Evolutionary conservation across 2,888 invertebrate genomes (phyloP).

Genomic region (Poecilobothrus nobilitatus): DNA sequence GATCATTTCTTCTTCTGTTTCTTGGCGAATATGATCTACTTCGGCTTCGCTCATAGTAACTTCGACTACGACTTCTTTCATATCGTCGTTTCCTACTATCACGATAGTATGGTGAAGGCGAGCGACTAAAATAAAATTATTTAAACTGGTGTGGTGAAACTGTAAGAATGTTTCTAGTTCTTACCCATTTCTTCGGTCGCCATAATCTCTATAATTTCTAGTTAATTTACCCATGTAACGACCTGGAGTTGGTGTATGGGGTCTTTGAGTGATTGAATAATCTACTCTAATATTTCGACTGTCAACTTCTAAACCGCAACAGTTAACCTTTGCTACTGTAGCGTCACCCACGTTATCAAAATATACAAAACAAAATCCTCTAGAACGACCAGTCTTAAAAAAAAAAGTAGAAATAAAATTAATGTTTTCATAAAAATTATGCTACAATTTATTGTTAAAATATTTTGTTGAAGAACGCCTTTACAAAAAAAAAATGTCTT

Average conservation of each 20-base stretch:
- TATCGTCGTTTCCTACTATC: slow-evolving; percentile 28
- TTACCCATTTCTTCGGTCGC: slow-evolving; percentile 28
- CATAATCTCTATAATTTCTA: slow-evolving; percentile 25
- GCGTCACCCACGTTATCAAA: slow-evolving; percentile 82
- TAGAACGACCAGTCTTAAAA: slow-evolving; percentile 75
- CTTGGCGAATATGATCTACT: slow-evolving; percentile 34
- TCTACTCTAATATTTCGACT: slow-evolving; percentile 89
- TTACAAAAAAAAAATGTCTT: slow-evolving; percentile 17
- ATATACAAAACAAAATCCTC: slow-evolving; percentile 96
- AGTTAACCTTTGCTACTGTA: slow-evolving; percentile 85
- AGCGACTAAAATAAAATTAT: slow-evolving; percentile 20
- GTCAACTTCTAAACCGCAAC: slow-evolving; percentile 90
- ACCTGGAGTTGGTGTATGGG: slow-evolving; percentile 95
- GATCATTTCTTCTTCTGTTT: slow-evolving; percentile 19
- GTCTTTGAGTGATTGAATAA: slow-evolving; percentile 89
- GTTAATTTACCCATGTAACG: slow-evolving; percentile 95
- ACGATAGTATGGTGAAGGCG: slow-evolving; percentile 26
- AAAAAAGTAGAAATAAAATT: slow-evolving; percentile 14
- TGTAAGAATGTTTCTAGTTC: not conserved
- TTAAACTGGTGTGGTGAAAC: not conserved
- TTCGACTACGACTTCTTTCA: slow-evolving; percentile 16
- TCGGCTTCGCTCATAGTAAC: slow-evolving; percentile 31
- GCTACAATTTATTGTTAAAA: not conserved
- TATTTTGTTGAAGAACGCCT: slow-evolving; percentile 19
- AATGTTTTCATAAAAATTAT: not conserved